Percentiles rank a stretch among this genome's conserved stretches.
These are phyloP conservation scores for Amblyjoppa proteus DNA, from an alignment of 2,888 invertebrate species.

Conservation along the genomic window DNA sequence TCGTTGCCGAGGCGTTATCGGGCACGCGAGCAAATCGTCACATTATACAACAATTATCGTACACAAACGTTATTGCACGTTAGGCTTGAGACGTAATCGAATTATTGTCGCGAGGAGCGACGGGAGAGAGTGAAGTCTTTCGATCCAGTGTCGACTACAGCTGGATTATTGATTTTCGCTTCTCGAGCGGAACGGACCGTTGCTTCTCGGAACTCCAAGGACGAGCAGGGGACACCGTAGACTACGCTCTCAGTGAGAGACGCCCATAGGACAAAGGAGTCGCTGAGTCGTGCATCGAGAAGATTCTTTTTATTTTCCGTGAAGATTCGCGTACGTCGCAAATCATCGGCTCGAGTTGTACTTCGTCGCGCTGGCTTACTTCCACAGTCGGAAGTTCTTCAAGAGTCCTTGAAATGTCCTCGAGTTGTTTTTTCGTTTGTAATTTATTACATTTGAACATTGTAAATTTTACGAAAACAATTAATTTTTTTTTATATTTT, in stretches of 20 bases:
- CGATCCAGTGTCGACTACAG: neutral
- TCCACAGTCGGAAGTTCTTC: neutral
- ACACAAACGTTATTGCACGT: neutral
- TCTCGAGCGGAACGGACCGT: neutral
- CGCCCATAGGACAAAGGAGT: neutral
- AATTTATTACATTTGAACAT: too few relatives aligned
- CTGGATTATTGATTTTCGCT: neutral
- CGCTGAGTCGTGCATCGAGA: neutral
- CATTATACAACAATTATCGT: slow-evolving; percentile 45
- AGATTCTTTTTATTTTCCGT: neutral
- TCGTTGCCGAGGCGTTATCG: slow-evolving; percentile 28
- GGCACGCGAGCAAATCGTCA: slow-evolving; percentile 41
- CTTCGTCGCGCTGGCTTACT: neutral
- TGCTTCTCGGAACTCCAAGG: neutral
- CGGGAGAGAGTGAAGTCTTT: neutral
- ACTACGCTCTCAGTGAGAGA: too few relatives aligned
- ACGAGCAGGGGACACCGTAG: neutral
- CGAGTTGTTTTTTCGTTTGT: too few relatives aligned
- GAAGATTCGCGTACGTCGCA: neutral
- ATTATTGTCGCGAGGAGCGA: neutral
- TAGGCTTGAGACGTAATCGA: neutral
- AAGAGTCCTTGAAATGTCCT: neutral
- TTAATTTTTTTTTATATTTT: too few relatives aligned
- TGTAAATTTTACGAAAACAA: too few relatives aligned
- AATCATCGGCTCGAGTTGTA: neutral